These are phyloP conservation scores for Drosophila arawakana DNA, from an alignment of 1,140 invertebrate genomes.

Conservation along the genomic window DNA sequence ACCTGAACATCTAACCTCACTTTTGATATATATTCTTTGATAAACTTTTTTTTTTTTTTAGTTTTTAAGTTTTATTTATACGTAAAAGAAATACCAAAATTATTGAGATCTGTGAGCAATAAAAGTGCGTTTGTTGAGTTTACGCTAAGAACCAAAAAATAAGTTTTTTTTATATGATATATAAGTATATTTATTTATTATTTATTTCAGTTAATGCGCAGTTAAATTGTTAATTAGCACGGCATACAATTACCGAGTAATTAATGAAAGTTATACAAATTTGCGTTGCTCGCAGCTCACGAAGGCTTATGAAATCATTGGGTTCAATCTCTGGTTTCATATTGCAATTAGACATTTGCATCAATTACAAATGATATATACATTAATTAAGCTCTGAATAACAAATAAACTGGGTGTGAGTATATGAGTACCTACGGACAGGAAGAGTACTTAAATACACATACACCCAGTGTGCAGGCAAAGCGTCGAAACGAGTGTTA, in stretches of 20 bases:
- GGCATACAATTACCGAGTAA: not conserved
- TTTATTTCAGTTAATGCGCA: not conserved
- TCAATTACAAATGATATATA: not conserved
- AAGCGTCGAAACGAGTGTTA: not conserved
- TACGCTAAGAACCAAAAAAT: not conserved
- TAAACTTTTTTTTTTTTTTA: conserved; percentile 51
- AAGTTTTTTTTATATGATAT: not conserved
- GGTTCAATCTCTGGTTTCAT: not conserved
- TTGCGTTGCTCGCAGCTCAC: not conserved
- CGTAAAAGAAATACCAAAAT: conserved; percentile 44
- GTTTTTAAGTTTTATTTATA: conserved; percentile 69
- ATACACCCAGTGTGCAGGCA: not conserved
- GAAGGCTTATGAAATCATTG: not conserved
- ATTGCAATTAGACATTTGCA: conserved; percentile 8
- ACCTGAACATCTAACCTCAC: conserved; percentile 24
- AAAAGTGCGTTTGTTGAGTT: conserved; percentile 40
- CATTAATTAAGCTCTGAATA: conserved; percentile 17
- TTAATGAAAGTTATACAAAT: conserved; percentile 2
- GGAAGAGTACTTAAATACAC: conserved; percentile 2
- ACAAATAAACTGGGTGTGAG: not conserved
- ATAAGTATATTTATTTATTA: not conserved
- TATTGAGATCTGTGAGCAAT: conserved; percentile 50
- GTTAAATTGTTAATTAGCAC: not conserved
- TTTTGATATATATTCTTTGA: conserved; percentile 14
- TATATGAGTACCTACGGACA: not conserved